phyloP scores from a whole-genome alignment of 1,140 invertebrate species.

The Helicoverpa armigera region DNA sequence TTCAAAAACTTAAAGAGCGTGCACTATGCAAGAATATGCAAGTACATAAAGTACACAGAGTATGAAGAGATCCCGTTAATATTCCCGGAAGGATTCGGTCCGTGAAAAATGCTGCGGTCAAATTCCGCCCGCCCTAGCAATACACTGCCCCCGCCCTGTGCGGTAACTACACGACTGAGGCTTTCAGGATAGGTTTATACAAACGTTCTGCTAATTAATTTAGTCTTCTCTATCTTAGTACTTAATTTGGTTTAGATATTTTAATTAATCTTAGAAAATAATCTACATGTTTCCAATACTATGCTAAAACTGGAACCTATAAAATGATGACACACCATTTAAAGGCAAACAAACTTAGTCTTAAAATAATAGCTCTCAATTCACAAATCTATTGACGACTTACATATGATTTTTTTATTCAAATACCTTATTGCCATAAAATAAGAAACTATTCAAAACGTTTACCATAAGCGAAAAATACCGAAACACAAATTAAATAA shows the following conservation, averaged over 20 bases:
- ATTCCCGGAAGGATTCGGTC: conserved; percentile 42
- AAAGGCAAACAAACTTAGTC: too few relatives aligned
- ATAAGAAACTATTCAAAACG: too few relatives aligned
- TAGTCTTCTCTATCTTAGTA: not conserved
- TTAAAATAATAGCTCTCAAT: too few relatives aligned
- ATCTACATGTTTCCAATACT: too few relatives aligned
- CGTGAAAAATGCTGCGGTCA: conserved; percentile 49
- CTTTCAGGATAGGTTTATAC: not conserved
- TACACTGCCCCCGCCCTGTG: conserved; percentile 1
- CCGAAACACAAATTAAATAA: not conserved
- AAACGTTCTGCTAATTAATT: not conserved
- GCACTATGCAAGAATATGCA: not conserved
- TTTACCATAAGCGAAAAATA: not conserved
- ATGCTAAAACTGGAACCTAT: too few relatives aligned
- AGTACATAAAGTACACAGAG: conserved; percentile 30
- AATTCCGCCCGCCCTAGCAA: conserved; percentile 35
- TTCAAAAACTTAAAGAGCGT: conserved; percentile 13
- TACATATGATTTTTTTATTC: too few relatives aligned
- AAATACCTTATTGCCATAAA: too few relatives aligned
- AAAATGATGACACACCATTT: too few relatives aligned
- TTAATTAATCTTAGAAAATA: too few relatives aligned
- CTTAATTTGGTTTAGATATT: too few relatives aligned
- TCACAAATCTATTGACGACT: too few relatives aligned
- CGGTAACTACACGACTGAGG: not conserved
- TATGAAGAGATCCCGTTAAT: conserved; percentile 47